Conservation (phyloP, 2,797 vertebrate species). For the Petrocephalus sullivani region DNA sequence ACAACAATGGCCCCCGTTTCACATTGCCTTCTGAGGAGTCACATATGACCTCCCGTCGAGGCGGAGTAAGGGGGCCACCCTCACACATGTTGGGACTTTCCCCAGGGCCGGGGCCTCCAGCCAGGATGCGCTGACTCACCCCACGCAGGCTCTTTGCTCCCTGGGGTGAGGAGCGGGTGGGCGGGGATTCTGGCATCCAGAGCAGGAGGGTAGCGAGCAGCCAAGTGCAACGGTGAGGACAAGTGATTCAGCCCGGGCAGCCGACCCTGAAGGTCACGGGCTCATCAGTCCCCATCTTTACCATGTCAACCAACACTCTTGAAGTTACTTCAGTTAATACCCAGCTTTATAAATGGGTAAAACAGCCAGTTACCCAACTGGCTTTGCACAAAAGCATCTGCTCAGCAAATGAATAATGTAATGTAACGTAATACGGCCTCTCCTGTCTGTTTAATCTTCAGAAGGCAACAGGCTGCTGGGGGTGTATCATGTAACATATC, state of each 20-base stretch:
- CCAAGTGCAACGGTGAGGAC: background rate
- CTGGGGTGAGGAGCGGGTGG: constrained; percentile 36
- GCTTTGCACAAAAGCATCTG: background rate
- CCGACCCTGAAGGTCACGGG: background rate
- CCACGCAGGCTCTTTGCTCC: constrained; percentile 49
- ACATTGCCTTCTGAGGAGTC: constrained; percentile 40
- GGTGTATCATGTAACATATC: background rate
- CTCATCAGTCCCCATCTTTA: background rate
- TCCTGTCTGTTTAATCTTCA: background rate
- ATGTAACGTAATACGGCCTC: background rate
- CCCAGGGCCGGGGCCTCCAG: constrained; percentile 48
- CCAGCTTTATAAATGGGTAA: background rate
- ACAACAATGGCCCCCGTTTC: constrained; percentile 45
- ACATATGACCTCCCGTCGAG: constrained; percentile 52
- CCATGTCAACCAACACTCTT: background rate
- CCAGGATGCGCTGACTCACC: constrained; percentile 53
- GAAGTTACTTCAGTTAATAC: background rate
- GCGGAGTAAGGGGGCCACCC: constrained; percentile 22
- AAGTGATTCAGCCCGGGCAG: background rate
- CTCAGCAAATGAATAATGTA: constrained; percentile 9
- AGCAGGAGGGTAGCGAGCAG: background rate
- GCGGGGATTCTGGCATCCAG: background rate
- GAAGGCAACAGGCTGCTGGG: background rate
- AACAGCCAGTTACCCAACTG: background rate
- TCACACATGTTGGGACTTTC: constrained; percentile 54